Conservation (phyloP, 2,888 invertebrate genomes). For the Epinotia nisella region DNA sequence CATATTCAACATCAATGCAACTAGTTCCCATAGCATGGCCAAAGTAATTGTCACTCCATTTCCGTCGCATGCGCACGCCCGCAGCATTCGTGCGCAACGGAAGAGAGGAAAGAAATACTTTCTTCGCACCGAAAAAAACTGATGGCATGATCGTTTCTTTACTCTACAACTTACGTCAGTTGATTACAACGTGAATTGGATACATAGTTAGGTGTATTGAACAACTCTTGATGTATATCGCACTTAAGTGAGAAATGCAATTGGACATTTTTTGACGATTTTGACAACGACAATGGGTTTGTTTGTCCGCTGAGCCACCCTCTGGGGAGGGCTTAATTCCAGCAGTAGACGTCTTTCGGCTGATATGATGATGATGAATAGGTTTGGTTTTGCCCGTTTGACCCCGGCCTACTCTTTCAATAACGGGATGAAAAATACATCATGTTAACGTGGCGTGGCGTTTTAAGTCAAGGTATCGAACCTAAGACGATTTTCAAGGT, state of each 20-base stretch:
- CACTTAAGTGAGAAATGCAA: not conserved
- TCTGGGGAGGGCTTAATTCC: too few relatives aligned
- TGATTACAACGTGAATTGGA: slow-evolving; percentile 14
- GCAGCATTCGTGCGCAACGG: slow-evolving; percentile 18
- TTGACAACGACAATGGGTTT: too few relatives aligned
- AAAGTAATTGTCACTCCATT: slow-evolving; percentile 21
- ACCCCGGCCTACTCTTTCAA: not conserved
- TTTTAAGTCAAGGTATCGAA: too few relatives aligned
- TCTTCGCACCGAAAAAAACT: slow-evolving; percentile 28
- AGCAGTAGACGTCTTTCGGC: too few relatives aligned
- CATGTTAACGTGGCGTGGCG: too few relatives aligned
- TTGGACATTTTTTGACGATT: not conserved
- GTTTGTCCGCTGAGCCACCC: too few relatives aligned
- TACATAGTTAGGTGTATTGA: not conserved
- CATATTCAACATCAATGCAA: not conserved
- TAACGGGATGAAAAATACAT: not conserved
- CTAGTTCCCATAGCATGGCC: slow-evolving; percentile 15
- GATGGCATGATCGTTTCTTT: slow-evolving; percentile 6
- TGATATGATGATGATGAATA: too few relatives aligned
- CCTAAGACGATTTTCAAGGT: too few relatives aligned
- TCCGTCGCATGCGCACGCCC: slow-evolving; percentile 24
- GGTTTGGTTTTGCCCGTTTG: too few relatives aligned
- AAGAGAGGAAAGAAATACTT: slow-evolving; percentile 31
- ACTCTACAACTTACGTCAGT: slow-evolving; percentile 20
- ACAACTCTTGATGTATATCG: not conserved